phyloP scores from a whole-genome alignment of 2,888 invertebrate species.

The Anthrax anthrax region DNA sequence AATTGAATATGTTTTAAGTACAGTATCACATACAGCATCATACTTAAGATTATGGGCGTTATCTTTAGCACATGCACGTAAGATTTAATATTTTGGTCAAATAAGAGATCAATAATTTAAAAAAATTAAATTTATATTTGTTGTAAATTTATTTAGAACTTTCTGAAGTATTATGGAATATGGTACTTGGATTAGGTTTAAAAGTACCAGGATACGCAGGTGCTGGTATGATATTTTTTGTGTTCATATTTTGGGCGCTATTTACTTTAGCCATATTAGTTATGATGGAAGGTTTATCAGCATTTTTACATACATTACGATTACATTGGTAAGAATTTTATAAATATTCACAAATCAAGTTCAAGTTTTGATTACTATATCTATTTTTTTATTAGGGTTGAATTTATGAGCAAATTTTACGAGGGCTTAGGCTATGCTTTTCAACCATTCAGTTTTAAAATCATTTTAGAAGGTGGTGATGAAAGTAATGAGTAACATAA shows the following conservation, averaged over 20 bases:
- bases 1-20: conserved; percentile 90
- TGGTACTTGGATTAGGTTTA: conserved; percentile 72
- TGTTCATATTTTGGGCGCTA: conserved; percentile 81
- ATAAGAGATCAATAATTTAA: background rate
- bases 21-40: conserved; percentile 92
- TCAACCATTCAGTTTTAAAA: conserved; percentile 73
- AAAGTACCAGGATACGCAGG: conserved; percentile 48
- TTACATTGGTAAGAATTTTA: conserved; percentile 66
- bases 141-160: conserved; percentile 40
- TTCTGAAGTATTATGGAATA: conserved; percentile 82
- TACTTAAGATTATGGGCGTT: conserved; percentile 94
- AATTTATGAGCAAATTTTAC: conserved; percentile 95
- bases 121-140: background rate
- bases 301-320: conserved; percentile 95
- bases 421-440: conserved; percentile 68
- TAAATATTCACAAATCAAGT: too few species aligned
- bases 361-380: background rate
- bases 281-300: conserved; percentile 97
- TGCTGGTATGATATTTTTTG: conserved; percentile 57
- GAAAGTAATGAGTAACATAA: conserved; percentile 13
- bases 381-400: conserved; percentile 49
- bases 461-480: conserved; percentile 47
- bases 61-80: conserved; percentile 89
- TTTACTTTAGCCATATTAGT: conserved; percentile 91
- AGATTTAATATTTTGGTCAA: background rate